A percentile compares a stretch with the other conserved stretches of the same genome.
phyloP scores from a whole-genome alignment of 2,888 invertebrate species.

The Euplagia quadripunctaria region DNA sequence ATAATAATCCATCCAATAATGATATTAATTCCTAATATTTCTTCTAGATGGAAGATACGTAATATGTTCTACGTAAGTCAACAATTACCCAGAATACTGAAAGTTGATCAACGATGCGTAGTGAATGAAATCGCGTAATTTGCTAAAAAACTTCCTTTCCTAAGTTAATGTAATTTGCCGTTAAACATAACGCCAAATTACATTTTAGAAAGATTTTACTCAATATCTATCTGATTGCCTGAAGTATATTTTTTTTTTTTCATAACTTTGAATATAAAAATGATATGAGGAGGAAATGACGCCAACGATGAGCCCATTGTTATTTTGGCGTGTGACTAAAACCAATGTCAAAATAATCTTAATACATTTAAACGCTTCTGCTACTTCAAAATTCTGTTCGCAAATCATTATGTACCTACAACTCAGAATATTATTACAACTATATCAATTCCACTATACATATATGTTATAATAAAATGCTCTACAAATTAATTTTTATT shows the following conservation, averaged over 20 bases:
- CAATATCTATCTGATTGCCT: conserved; percentile 10
- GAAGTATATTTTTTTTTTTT: conserved; percentile 1
- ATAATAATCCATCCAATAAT: no score
- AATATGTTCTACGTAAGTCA: conserved; percentile 6
- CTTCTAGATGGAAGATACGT: background rate
- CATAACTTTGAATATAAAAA: conserved; percentile 17
- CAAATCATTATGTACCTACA: background rate
- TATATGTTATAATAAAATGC: background rate
- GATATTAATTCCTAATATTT: no score
- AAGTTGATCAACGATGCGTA: conserved; percentile 18
- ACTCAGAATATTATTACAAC: background rate
- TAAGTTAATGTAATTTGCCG: conserved; percentile 25
- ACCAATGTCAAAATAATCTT: conserved; percentile 36
- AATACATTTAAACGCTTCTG: conserved; percentile 5
- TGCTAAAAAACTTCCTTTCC: conserved; percentile 11
- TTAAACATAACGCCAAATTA: conserved; percentile 20
- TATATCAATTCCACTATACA: background rate
- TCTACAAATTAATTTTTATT: background rate
- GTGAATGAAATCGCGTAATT: conserved; percentile 11
- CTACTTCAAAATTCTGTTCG: background rate
- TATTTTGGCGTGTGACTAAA: conserved; percentile 46
- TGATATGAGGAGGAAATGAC: conserved; percentile 44
- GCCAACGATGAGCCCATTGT: conserved; percentile 39
- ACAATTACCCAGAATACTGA: conserved; percentile 4
- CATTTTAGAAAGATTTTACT: conserved; percentile 15